Evolutionary conservation across 2,888 invertebrate species (phyloP).

Genomic region (Aspidiotus rigidus): DNA sequence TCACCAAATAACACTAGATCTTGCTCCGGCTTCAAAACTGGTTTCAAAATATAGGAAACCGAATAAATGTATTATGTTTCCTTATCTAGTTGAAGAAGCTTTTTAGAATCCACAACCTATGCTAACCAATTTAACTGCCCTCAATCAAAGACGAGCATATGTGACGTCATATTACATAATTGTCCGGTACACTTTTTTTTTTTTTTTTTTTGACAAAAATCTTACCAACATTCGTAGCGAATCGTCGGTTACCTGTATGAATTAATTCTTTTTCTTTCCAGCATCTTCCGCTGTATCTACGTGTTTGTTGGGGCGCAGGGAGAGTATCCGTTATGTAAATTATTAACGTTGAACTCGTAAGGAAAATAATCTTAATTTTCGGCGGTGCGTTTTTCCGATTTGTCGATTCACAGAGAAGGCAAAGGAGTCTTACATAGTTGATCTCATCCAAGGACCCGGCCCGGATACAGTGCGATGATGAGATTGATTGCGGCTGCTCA

Average conservation of each 20-base stretch:
- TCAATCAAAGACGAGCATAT: conserved; percentile 20
- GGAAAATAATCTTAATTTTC: background rate
- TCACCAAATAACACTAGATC: conserved; percentile 31
- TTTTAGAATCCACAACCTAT: conserved; percentile 30
- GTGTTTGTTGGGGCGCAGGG: conserved; percentile 4
- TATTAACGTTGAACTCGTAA: background rate
- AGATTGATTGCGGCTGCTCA: background rate
- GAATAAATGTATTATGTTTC: conserved; percentile 25
- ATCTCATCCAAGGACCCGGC: conserved; percentile 21
- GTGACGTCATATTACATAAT: conserved; percentile 32
- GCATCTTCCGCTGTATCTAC: too few species aligned
- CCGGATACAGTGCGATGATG: conserved; percentile 13
- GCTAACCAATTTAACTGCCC: conserved; percentile 29
- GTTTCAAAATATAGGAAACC: conserved; percentile 34
- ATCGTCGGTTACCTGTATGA: conserved; percentile 11
- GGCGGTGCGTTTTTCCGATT: background rate
- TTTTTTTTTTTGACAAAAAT: conserved; percentile 26
- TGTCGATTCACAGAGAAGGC: too few species aligned
- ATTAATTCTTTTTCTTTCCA: conserved; percentile 13
- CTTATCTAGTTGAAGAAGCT: conserved; percentile 16
- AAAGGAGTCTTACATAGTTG: background rate
- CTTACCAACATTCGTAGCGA: conserved; percentile 20
- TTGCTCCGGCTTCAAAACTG: conserved; percentile 27
- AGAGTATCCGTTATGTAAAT: conserved; percentile 27
- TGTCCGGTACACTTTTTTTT: conserved; percentile 12